Evolutionary conservation across 1,140 invertebrate genomes (phyloP).

Genomic region (Argopecten irradians): DNA sequence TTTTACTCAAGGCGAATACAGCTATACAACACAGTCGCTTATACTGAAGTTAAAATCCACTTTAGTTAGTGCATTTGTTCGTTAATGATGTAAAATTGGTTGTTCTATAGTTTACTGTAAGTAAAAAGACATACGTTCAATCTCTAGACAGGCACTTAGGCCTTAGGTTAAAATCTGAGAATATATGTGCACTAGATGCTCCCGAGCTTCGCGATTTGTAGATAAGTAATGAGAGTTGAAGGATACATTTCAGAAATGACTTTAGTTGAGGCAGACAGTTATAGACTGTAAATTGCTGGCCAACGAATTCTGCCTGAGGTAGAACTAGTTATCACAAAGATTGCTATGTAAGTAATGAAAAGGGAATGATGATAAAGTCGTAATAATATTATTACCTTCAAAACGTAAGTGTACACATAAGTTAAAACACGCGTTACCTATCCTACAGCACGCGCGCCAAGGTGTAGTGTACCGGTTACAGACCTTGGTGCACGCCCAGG

Average conservation of each 20-base stretch:
- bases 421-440: background rate
- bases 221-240: background rate
- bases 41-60: too few species aligned
- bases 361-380: background rate
- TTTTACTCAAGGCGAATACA: too few species aligned
- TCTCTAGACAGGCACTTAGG: background rate
- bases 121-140: background rate
- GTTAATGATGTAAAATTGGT: too few species aligned
- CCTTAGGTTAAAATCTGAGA: background rate
- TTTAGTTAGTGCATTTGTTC: too few species aligned
- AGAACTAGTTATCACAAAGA: too few species aligned
- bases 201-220: background rate
- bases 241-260: too few species aligned
- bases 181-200: background rate
- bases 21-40: too few species aligned
- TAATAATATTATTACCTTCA: background rate
- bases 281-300: too few species aligned
- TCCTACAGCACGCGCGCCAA: background rate
- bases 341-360: too few species aligned
- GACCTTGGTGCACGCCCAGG: background rate
- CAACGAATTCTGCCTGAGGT: too few species aligned
- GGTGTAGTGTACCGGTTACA: background rate
- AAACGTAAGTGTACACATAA: background rate
- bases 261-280: too few species aligned
- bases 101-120: too few species aligned